These are phyloP conservation scores for Philereme transversata DNA, from an alignment of 2,888 invertebrate species.

Conservation along the genomic window DNA sequence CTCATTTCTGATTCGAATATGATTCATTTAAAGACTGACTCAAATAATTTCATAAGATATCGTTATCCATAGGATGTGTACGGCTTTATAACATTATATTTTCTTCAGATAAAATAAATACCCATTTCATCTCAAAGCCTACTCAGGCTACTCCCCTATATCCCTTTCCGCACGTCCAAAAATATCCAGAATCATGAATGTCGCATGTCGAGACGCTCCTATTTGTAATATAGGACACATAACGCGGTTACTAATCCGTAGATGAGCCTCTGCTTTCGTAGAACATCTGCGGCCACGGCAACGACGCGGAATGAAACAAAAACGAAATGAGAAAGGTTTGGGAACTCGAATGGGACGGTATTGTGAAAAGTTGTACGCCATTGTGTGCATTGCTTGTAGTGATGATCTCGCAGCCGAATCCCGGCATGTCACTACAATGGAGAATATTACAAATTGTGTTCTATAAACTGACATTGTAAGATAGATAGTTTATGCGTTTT, in stretches of 20 bases:
- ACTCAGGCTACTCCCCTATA: conserved; percentile 6
- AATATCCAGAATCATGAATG: conserved; percentile 43
- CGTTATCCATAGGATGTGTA: too few species aligned
- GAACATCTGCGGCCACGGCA: conserved; percentile 74
- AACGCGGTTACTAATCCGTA: conserved; percentile 76
- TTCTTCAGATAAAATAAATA: conserved; percentile 16
- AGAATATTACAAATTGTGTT: conserved; percentile 22
- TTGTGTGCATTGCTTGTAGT: conserved; percentile 42
- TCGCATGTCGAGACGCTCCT: conserved; percentile 52
- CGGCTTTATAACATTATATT: neutral
- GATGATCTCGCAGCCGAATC: conserved; percentile 36
- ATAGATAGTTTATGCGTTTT: too few species aligned
- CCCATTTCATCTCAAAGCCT: conserved; percentile 17
- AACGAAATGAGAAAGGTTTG: conserved; percentile 81
- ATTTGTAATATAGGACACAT: conserved; percentile 65
- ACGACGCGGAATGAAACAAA: conserved; percentile 66
- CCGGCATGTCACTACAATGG: conserved; percentile 22
- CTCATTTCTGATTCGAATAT: too few species aligned
- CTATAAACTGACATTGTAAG: neutral
- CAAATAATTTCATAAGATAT: too few species aligned
- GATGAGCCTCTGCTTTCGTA: conserved; percentile 73
- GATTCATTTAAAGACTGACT: too few species aligned
- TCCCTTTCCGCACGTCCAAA: conserved; percentile 16
- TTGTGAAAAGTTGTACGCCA: conserved; percentile 70
- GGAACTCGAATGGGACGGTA: conserved; percentile 69